Evolutionary conservation across 2,113 vertebrate species (phyloP), one percentile per base, ranked within the genome.

Genomic region (Malurus alboscapulatus): DNA sequence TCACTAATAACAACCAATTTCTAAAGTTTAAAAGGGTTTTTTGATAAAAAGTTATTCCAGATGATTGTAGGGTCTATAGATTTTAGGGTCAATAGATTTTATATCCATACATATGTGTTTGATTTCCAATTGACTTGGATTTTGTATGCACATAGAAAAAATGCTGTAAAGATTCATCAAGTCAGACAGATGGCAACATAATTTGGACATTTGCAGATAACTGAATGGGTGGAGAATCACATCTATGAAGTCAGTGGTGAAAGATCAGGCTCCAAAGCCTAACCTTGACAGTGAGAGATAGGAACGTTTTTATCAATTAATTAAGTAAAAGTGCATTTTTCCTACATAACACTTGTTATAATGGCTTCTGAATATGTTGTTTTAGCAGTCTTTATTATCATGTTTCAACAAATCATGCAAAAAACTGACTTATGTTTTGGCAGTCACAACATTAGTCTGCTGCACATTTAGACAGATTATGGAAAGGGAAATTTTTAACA

Each of bases 401-500:
- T 63, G 50, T 88, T 58, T 85, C 50, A 95, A 89, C 55, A 84
- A n/a, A 50, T 81, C 65, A 36, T 79, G 47, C n/a, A 86, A 82
- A 91, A 94, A 92, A 38, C 1, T 4, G 3, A 80, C 78, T 38
- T 73, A 55, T 74, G 40, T 78, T 66, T 84, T 87, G 71, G 54
- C 65, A 92, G 84, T 69, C 86, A 92, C 71, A 94, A 67, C 84
- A 83, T 78, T 66, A 91, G 53, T 76, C 84, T 80, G 75, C 61
- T 65, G 66, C 53, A 57, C 69, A 82, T 86, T 89, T 89, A 91
- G 87, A 47, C 75, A 72, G 84, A 77, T 45, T 59, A 74, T 75
- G 90, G 59, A 95, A 96, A 93, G 84, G 88, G 88, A 94, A 80
- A 87, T 96, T 94, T 91, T 92, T 90, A 88, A 92, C 78, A 90